A percentile compares a stretch with the other conserved stretches of the same genome.
Conservation (phyloP, 2,888 invertebrate species). For the Eucera pruinosa region DNA sequence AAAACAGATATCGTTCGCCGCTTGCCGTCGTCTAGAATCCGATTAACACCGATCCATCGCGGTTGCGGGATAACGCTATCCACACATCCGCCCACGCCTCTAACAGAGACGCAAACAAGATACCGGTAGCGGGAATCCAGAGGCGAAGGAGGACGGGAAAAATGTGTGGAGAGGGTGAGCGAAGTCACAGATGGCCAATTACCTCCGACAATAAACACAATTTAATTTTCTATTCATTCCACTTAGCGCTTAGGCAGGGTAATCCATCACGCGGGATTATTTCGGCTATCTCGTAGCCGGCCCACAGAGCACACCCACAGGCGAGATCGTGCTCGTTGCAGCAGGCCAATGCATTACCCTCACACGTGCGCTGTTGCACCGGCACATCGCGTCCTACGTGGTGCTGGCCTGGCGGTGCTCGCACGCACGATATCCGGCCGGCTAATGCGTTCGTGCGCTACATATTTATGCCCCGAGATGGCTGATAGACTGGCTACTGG, state of each 20-base stretch:
- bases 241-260: constrained; percentile 78
- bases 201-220: constrained; percentile 81
- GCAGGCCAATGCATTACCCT: constrained; percentile 44
- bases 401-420: constrained; percentile 18
- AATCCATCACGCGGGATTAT: constrained; percentile 80
- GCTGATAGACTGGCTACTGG: constrained; percentile 73
- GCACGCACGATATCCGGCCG: constrained; percentile 59
- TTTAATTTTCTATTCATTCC: constrained; percentile 83
- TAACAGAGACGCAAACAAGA: neutral
- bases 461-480: constrained; percentile 78
- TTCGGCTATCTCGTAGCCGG: constrained; percentile 76
- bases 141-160: constrained; percentile 26
- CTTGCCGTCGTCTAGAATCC: too few species aligned
- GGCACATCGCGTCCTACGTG: constrained; percentile 39
- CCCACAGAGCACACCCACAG: constrained; percentile 72
- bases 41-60: too few species aligned
- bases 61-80: neutral
- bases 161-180: constrained; percentile 57
- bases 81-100: constrained; percentile 3
- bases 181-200: constrained; percentile 82
- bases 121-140: neutral
- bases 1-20: too few species aligned
- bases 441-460: constrained; percentile 76
- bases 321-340: constrained; percentile 15
- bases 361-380: constrained; percentile 36